Conservation (phyloP, 92 coral and sea anemone species). For the Diadumene lineata region DNA sequence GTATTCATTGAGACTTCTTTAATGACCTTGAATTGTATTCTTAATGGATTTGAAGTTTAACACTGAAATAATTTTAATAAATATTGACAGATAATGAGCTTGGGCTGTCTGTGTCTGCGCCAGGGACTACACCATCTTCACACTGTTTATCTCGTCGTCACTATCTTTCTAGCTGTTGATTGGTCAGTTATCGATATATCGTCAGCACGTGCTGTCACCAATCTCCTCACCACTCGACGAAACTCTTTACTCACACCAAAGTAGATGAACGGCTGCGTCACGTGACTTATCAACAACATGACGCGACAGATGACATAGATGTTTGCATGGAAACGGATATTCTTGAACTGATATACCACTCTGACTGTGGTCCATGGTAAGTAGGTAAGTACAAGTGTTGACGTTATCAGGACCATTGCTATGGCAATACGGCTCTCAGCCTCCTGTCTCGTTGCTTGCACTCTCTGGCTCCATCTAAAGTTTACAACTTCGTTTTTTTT, state of each 20-base stretch:
- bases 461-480: neutral
- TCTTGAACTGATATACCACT: neutral
- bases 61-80: too few species aligned
- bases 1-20: too few species aligned
- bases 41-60: too few species aligned
- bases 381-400: slow-evolving; percentile 33
- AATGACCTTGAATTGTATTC: too few species aligned
- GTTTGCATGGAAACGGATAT: slow-evolving; percentile 22
- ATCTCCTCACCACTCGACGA: slow-evolving; percentile 22
- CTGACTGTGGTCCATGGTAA: slow-evolving; percentile 30
- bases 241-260: slow-evolving; percentile 37
- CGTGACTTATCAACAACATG: slow-evolving; percentile 34
- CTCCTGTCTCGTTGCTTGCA: slow-evolving; percentile 6
- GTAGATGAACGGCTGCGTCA: slow-evolving; percentile 29
- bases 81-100: too few species aligned
- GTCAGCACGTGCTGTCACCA: neutral
- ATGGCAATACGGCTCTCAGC: slow-evolving; percentile 23
- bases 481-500: slow-evolving; percentile 5
- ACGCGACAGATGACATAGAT: slow-evolving; percentile 42
- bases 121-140: neutral
- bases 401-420: slow-evolving; percentile 36
- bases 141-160: neutral
- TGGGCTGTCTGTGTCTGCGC: too few species aligned
- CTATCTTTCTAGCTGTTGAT: neutral
- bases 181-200: neutral